Evolutionary conservation across 2,797 vertebrate species (phyloP).

Genomic region (Phaenicophaeus curvirostris): DNA sequence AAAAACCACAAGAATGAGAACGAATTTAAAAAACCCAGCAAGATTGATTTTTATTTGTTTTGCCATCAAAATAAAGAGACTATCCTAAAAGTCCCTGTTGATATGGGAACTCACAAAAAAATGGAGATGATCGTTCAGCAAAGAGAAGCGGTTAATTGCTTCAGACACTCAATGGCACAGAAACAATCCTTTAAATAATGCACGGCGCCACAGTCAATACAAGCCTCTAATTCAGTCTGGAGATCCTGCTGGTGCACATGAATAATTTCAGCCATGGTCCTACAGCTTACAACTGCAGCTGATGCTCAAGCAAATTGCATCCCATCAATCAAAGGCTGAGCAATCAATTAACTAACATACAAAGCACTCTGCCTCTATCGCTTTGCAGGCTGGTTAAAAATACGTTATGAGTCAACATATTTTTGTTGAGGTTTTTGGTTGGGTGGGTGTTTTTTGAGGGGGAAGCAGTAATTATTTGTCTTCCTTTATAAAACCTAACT

Average conservation of each 20-base stretch:
- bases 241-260: constrained; percentile 4
- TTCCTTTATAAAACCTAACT: background rate
- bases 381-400: constrained; percentile 1
- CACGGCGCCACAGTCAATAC: constrained; percentile 8
- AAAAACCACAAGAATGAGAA: background rate
- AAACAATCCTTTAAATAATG: constrained; percentile 55
- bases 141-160: constrained; percentile 49
- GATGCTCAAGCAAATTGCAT: constrained; percentile 25
- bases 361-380: background rate
- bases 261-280: constrained; percentile 23
- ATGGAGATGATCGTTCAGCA: constrained; percentile 43
- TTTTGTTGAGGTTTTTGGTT: background rate
- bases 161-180: constrained; percentile 41
- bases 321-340: constrained; percentile 11
- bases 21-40: background rate
- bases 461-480: background rate
- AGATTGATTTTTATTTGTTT: constrained; percentile 9
- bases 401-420: background rate
- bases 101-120: constrained; percentile 5
- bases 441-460: background rate
- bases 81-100: constrained; percentile 23
- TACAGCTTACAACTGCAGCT: background rate
- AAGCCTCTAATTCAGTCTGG: constrained; percentile 49
- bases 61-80: constrained; percentile 1
- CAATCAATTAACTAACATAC: background rate